Conservation (phyloP, 2,888 invertebrate genomes). For the Unio delphinus region DNA sequence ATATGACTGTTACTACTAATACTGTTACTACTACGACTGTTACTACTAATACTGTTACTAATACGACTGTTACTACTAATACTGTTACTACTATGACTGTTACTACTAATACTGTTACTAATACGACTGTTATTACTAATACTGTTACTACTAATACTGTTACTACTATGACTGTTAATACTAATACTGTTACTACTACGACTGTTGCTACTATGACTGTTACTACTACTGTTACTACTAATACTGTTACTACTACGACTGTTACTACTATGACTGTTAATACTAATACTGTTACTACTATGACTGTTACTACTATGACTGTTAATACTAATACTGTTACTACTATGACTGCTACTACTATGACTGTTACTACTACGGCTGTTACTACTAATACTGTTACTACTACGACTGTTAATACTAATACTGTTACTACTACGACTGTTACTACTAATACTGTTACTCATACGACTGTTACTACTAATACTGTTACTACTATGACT, state of each 20-base stretch:
- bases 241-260: constrained; percentile 4
- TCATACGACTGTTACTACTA: constrained; percentile 16
- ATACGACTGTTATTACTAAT: neutral
- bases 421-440: constrained; percentile 10
- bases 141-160: neutral
- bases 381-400: no score
- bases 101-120: neutral
- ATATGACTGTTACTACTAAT: neutral
- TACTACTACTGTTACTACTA: constrained; percentile 2
- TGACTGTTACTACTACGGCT: neutral
- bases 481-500: constrained; percentile 10
- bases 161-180: neutral
- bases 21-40: neutral
- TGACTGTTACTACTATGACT: constrained; percentile 2
- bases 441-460: constrained; percentile 15
- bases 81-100: neutral
- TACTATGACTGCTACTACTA: constrained; percentile 5
- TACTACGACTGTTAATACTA: constrained; percentile 8
- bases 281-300: neutral
- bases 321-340: neutral
- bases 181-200: constrained; percentile 1
- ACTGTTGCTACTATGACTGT: neutral
- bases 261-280: neutral
- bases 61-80: neutral
- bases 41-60: neutral